Evolutionary conservation across 2,797 vertebrate genomes (phyloP).

Genomic region (Enteromius radiatus): DNA sequence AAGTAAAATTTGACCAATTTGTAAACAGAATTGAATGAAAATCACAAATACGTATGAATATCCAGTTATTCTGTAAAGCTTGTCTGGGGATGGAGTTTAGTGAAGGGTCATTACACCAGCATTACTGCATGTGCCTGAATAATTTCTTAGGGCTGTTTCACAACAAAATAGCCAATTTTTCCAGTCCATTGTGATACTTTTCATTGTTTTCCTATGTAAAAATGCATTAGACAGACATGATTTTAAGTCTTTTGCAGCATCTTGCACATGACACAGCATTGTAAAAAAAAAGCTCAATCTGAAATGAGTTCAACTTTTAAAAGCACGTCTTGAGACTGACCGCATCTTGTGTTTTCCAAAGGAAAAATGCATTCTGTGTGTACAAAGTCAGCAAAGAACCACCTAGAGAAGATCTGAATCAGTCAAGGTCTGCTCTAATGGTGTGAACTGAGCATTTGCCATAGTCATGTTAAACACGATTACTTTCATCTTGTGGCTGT

Average conservation of each 20-base stretch:
- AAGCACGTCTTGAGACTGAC: background rate
- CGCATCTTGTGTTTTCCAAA: background rate
- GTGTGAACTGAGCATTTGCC: slow-evolving; percentile 15
- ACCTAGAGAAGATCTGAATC: slow-evolving; percentile 3
- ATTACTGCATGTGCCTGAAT: background rate
- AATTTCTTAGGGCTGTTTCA: background rate
- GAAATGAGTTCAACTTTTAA: background rate
- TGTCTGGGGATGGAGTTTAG: background rate
- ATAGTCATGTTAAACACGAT: slow-evolving; percentile 32
- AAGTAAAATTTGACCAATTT: background rate
- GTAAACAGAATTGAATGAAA: background rate
- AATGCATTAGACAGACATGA: background rate
- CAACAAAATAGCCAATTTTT: background rate
- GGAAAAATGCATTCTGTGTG: background rate
- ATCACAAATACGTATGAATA: background rate
- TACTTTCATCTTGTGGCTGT: slow-evolving; percentile 45
- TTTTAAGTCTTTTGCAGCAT: background rate
- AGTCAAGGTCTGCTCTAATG: background rate
- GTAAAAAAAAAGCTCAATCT: background rate
- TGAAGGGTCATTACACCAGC: background rate
- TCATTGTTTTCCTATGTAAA: background rate
- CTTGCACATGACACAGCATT: background rate
- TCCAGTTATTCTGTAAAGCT: background rate
- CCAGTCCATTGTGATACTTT: background rate
- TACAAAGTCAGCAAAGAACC: background rate